A percentile compares a stretch with the other conserved stretches of the same genome.
Conservation (phyloP, 2,888 invertebrate species). For the Rambutsinella grinnellia region DNA sequence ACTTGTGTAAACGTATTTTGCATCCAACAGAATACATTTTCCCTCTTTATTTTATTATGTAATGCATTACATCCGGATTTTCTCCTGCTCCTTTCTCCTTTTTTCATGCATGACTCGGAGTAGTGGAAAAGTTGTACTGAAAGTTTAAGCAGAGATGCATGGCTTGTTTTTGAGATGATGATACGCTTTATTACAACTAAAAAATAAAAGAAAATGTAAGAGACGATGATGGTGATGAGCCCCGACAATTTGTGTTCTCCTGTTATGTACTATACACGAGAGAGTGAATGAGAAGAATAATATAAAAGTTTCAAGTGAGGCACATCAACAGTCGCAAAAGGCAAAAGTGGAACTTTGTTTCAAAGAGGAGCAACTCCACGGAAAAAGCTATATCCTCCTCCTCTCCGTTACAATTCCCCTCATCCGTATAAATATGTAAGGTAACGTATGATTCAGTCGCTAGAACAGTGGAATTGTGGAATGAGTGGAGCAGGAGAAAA, state of each 20-base stretch:
- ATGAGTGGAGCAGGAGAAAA: neutral
- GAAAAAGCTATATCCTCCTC: neutral
- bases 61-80: neutral
- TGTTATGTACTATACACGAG: no score
- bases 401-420: neutral
- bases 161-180: neutral
- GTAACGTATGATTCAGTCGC: neutral
- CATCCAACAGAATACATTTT: neutral
- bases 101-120: neutral
- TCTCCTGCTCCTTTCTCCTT: neutral
- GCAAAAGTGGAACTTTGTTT: no score
- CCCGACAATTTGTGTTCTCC: neutral
- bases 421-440: neutral
- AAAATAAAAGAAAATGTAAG: neutral
- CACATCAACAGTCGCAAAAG: no score
- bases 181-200: neutral
- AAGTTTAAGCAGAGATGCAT: no score
- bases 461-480: neutral
- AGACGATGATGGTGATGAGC: neutral
- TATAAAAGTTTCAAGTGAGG: no score
- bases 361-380: no score
- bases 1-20: neutral
- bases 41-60: constrained; percentile 4
- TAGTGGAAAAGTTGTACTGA: neutral
- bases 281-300: no score